phyloP scores from a whole-genome alignment of 2,797 vertebrate genomes.

The Sebastes kiyomatsui region DNA sequence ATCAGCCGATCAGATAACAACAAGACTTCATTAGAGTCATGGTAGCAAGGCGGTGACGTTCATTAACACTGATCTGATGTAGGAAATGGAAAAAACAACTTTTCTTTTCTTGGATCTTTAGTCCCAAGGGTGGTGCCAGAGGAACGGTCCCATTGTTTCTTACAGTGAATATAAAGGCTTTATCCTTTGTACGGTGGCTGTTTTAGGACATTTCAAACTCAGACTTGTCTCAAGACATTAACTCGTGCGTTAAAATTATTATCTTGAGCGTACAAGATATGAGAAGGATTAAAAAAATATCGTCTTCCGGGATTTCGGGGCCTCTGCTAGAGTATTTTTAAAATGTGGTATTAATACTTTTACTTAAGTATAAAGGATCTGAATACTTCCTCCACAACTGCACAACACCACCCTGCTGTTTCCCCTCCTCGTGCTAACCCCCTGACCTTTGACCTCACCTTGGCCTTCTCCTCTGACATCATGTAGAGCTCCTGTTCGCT shows the following conservation, averaged over 20 bases:
- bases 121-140: neutral
- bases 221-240: neutral
- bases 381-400: neutral
- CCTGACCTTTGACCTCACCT: conserved; percentile 80
- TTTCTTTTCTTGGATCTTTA: neutral
- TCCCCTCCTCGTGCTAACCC: neutral
- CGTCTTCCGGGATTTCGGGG: no score
- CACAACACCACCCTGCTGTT: neutral
- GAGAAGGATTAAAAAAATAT: no score
- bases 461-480: conserved; percentile 99
- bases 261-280: no score
- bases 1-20: neutral
- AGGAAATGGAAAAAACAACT: neutral
- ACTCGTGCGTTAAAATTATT: no score
- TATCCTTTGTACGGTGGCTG: neutral
- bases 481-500: conserved; percentile 99
- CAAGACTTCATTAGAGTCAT: neutral
- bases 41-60: neutral
- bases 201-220: neutral
- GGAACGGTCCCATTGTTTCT: neutral
- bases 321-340: neutral
- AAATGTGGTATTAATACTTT: neutral
- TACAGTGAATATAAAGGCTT: neutral
- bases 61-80: neutral
- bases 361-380: neutral